Evolutionary conservation across 1,140 invertebrate species (phyloP), one percentile per base, ranked within the genome.

Genomic region (Uloborus diversus): DNA sequence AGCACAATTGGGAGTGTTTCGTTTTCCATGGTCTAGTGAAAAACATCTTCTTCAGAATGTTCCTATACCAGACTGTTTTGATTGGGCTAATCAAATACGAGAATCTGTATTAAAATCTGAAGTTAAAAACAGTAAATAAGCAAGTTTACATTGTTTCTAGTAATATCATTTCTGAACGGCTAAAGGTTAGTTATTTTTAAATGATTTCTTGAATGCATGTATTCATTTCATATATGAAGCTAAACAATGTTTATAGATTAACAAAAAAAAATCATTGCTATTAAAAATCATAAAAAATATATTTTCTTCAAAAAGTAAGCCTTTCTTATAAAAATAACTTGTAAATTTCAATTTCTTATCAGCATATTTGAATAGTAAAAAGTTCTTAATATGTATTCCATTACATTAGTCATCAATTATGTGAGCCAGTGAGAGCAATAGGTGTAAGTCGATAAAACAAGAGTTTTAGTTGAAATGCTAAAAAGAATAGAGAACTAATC

Each of bases 21-120:
- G 17, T 30, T 56, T 11, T 13, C 20, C 35, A 20, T 66, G 27
- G 27, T 35, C 62, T n/a, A 11, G 3, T 7, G 32, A 57, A 30
- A n/a, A 56, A 9, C 4, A 35, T n/a, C 30, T 66, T 20, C 28
- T 68, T 23, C 7, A 57, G 30, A 47, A 30, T 42, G 37, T 27
- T 42, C 4, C 28, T 0, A 1, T 66, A 30, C 76, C 76, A 42
- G 9, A 25, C 17, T 69, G 20, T 32, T 17, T 79, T 25, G 1
- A 3, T 1, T 42, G 3, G 17, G 76, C 64, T 7, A 69, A 49
- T 27, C 27, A 69, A 49, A 61, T 79, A n/a, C 32, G 65, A 61
- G 56, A 79, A 42, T 5, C 53, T 25, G 33, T 79, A 49, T 35
- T 69, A 49, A 69, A 78, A 66, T 5, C 64, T 7, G 56, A 59